These are phyloP conservation scores for Ascaphus truei DNA, from an alignment of 2,113 vertebrate genomes.

Conservation along the genomic window DNA sequence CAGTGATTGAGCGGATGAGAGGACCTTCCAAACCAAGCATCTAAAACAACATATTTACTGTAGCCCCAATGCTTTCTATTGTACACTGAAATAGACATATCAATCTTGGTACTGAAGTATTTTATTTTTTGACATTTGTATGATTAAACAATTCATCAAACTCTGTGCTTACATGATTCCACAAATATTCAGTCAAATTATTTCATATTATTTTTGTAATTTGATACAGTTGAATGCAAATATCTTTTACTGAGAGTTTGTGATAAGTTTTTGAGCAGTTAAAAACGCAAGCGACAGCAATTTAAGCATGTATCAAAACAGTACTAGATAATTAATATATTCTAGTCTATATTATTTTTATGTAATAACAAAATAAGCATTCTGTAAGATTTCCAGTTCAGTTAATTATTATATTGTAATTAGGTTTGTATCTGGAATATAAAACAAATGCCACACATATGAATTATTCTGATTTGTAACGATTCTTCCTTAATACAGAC, in stretches of 20 bases:
- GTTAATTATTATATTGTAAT: no score
- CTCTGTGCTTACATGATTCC: background rate
- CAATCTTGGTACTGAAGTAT: constrained; percentile 17
- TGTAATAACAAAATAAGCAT: no score
- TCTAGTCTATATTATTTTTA: no score
- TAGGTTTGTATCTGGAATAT: no score
- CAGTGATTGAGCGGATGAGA: background rate
- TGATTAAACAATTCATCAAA: constrained; percentile 32
- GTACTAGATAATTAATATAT: background rate
- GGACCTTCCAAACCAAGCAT: background rate
- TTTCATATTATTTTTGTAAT: background rate
- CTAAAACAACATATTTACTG: background rate
- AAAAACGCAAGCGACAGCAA: background rate
- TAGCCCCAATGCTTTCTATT: background rate
- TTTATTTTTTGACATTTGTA: constrained; percentile 26
- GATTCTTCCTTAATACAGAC: no score
- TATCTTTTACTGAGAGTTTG: no score
- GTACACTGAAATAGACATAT: constrained; percentile 16
- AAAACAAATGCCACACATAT: no score
- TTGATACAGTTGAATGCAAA: background rate
- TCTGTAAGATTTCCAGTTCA: no score
- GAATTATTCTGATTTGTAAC: no score
- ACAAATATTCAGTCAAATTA: constrained; percentile 5
- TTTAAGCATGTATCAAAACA: background rate
- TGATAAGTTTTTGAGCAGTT: no score